Evolutionary conservation across 2,888 invertebrate species (phyloP), one percentile per base, ranked within the genome.

Genomic region (Idaea straminata): DNA sequence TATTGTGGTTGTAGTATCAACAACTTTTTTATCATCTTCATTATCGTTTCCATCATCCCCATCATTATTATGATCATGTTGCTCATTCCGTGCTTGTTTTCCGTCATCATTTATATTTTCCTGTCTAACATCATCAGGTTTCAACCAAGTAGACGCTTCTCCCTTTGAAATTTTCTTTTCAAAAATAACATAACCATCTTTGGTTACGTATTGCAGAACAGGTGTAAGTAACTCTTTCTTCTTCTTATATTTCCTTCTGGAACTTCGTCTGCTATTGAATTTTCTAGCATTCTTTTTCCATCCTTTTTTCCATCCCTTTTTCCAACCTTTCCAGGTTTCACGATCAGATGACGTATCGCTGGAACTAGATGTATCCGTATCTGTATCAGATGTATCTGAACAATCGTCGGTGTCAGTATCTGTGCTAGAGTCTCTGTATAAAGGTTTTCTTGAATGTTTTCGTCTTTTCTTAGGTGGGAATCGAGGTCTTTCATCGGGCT

Each of bases 181-280:
- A 72, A 81, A 92, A 69, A 92, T 88, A 0, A 92, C 91, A 66
- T 90, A 91, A 0, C 91, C 91, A 64, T 91, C 90, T 63, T 89
- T 89, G 0, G 89, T 91, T 0, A 92, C 89, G 62, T 92, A 92
- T 66, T 92, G 91, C 2, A 92, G 73, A 10, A 91, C 77, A 0
- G 91, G 91, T 15, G 89, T 91, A 0, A 91, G 70, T 1, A 88
- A 61, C 6, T 82, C 80, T 61, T 73, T 76, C 15, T 74, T 79
- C 57, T 72, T 74, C 61, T 72, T 76, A 13, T 64, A 72, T 36
- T 74, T 74, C 59, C 71, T 76, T 62, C 71, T 77, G n/a, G 76
- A 80, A 15, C 65, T 70, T 16, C 79, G 75, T 35, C 64, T 68
- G 64, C 57, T 68, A 63, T 68, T 61, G 4, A 64, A 72, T 35